phyloP scores from a whole-genome alignment of 2,888 invertebrate genomes.

The Sycophila texana region DNA sequence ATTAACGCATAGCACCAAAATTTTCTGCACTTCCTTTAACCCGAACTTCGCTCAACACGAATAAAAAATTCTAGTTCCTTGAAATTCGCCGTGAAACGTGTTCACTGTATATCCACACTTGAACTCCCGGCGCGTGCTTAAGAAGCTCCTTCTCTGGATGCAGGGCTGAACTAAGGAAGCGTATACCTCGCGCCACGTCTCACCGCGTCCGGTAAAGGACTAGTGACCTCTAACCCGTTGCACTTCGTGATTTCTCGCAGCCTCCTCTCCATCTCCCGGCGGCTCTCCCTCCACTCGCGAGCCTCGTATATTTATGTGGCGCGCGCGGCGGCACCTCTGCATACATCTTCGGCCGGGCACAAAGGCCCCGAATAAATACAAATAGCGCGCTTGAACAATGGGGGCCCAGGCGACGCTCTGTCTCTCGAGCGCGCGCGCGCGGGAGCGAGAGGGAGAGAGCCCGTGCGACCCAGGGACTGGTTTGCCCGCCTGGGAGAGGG shows the following conservation, averaged over 20 bases:
- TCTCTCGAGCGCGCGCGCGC: constrained; percentile 52
- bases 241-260: constrained; percentile 28
- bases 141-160: background rate
- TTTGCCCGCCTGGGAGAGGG: constrained; percentile 45
- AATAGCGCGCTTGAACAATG: constrained; percentile 71
- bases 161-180: background rate
- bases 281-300: constrained; percentile 33
- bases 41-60: too few species aligned
- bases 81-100: too few species aligned
- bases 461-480: constrained; percentile 33
- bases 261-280: background rate
- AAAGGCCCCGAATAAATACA: constrained; percentile 71
- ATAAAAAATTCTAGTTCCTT: too few species aligned
- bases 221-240: constrained; percentile 66
- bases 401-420: constrained; percentile 65
- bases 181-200: constrained; percentile 34
- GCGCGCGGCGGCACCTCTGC: constrained; percentile 35
- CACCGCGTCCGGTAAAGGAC: constrained; percentile 63
- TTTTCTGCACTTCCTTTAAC: too few species aligned
- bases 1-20: too few species aligned
- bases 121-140: too few species aligned
- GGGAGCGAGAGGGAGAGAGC: background rate
- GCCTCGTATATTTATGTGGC: constrained; percentile 20
- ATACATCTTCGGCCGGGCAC: constrained; percentile 59
- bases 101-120: too few species aligned